A percentile compares a stretch with the other conserved stretches of the same genome.
Evolutionary conservation across 2,797 vertebrate species (phyloP).

Genomic region (Xyrichtys novacula): DNA sequence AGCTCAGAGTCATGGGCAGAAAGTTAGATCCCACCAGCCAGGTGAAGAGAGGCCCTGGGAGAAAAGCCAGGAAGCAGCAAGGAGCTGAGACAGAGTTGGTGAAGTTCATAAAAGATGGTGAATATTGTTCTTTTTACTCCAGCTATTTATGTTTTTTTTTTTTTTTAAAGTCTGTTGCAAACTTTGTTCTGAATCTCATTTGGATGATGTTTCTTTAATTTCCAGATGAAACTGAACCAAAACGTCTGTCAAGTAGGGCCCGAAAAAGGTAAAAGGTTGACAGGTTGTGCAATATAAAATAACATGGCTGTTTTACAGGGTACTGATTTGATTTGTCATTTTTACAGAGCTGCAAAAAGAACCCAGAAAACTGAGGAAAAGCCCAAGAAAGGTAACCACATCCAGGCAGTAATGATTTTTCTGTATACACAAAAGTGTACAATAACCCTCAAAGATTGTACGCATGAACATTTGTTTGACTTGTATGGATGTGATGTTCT

Average conservation of each 20-base stretch:
- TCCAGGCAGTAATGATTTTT: conserved; percentile 7
- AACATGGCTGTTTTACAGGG: neutral
- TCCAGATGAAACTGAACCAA: conserved; percentile 81
- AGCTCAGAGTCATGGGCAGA: conserved; percentile 88
- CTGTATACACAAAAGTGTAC: neutral
- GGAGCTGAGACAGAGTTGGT: conserved; percentile 93
- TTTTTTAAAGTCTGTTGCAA: neutral
- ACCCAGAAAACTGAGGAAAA: conserved; percentile 56
- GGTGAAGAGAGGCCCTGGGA: conserved; percentile 92
- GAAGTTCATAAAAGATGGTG: conserved; percentile 89
- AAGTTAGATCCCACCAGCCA: conserved; percentile 91
- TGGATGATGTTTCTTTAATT: conserved; percentile 9
- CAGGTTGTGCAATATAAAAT: neutral
- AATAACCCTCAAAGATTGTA: neutral
- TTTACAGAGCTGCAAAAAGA: conserved; percentile 84
- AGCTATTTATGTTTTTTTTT: neutral
- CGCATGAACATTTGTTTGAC: neutral
- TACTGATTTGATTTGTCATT: conserved; percentile 33
- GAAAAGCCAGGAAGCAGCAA: conserved; percentile 92
- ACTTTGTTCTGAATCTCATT: neutral
- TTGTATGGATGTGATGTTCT: neutral
- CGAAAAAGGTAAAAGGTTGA: conserved; percentile 87
- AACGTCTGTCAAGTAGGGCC: conserved; percentile 90
- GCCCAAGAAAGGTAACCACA: conserved; percentile 76
- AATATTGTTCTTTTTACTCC: conserved; percentile 23